Evolutionary conservation across 2,797 vertebrate genomes (phyloP).

Genomic region (Rhincodon typus): DNA sequence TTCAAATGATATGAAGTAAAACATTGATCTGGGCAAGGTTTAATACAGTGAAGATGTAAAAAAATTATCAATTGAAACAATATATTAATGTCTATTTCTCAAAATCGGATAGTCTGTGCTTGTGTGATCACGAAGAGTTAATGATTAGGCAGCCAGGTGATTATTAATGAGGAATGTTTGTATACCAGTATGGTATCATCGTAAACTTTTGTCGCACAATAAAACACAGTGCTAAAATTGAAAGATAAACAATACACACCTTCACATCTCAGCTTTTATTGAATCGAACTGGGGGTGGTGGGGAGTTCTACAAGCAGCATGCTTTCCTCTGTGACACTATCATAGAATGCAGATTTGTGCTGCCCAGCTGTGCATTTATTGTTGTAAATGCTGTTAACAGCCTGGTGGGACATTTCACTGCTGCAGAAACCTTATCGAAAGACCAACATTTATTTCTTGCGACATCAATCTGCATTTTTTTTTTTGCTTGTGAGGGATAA

Average conservation of each 20-base stretch:
- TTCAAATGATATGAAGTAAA: slow-evolving; percentile 25
- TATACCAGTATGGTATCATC: neutral
- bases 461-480: neutral
- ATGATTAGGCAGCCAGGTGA: slow-evolving; percentile 25
- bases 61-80: neutral
- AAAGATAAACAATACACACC: slow-evolving; percentile 28
- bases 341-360: neutral
- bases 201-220: slow-evolving; percentile 3
- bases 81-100: slow-evolving; percentile 1
- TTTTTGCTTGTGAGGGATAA: neutral
- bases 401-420: neutral
- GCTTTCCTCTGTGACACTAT: neutral
- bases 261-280: slow-evolving; percentile 28
- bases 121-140: neutral
- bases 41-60: neutral
- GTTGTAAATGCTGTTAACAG: neutral
- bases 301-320: slow-evolving; percentile 21
- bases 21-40: neutral
- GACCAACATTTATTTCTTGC: neutral
- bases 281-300: neutral
- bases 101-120: neutral
- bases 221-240: neutral
- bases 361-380: slow-evolving; percentile 21
- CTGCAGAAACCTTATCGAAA: slow-evolving; percentile 3
- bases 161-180: neutral